phyloP scores from a whole-genome alignment of 2,888 invertebrate genomes.

The Nemotelus nigrinus region DNA sequence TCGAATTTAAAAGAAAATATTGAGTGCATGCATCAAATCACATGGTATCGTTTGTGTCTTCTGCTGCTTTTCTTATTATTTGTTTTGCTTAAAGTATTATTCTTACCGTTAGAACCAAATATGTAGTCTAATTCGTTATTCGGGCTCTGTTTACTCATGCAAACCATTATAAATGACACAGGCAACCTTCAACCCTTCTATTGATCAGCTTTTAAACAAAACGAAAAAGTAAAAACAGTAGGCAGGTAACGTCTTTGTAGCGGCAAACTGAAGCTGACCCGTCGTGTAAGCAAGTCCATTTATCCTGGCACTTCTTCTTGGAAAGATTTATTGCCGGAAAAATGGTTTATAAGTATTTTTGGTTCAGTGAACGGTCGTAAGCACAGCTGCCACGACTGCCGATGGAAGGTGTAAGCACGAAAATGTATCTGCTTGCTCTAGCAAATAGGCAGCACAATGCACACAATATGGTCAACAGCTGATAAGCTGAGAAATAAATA shows the following conservation, averaged over 20 bases:
- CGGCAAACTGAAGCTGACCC: neutral
- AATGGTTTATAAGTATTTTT: slow-evolving; percentile 25
- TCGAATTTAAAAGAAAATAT: no score
- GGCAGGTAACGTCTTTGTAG: neutral
- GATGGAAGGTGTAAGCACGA: neutral
- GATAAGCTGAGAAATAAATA: slow-evolving; percentile 40
- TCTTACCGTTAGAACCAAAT: neutral
- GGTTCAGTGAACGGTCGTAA: neutral
- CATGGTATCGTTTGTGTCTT: neutral
- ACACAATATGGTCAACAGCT: slow-evolving; percentile 31
- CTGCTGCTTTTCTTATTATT: neutral
- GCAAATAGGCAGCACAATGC: neutral
- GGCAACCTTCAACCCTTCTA: slow-evolving; percentile 5
- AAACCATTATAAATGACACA: slow-evolving; percentile 8
- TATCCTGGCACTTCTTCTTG: slow-evolving; percentile 32
- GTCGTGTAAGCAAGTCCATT: slow-evolving; percentile 33
- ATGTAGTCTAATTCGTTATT: no score
- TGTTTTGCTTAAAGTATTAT: neutral
- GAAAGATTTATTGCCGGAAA: slow-evolving; percentile 38
- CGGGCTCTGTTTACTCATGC: no score
- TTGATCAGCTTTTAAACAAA: slow-evolving; percentile 7
- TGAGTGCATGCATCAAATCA: no score
- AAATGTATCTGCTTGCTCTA: neutral
- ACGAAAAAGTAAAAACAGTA: neutral
- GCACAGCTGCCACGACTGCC: neutral